Evolutionary conservation across 1,140 invertebrate genomes (phyloP).

Genomic region (Leguminivora glycinivorella): DNA sequence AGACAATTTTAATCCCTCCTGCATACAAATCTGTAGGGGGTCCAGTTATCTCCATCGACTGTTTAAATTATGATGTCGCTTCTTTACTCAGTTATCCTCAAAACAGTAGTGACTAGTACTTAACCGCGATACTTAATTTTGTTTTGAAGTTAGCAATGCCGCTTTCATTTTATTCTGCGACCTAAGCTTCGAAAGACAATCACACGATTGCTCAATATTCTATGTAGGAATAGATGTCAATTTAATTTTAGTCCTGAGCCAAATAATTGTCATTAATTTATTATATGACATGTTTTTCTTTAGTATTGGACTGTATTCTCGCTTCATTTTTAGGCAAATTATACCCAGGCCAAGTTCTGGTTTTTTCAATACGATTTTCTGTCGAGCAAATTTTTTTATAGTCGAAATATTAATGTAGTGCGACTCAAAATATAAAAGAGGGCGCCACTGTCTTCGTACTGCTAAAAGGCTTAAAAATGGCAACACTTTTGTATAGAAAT

Average conservation of each 20-base stretch:
- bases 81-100: background rate
- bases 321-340: background rate
- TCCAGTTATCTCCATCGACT: no score
- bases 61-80: background rate
- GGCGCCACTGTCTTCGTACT: no score
- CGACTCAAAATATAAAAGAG: no score
- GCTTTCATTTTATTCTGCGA: slow-evolving; percentile 33
- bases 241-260: slow-evolving; percentile 38
- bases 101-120: slow-evolving; percentile 14
- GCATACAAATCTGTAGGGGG: no score
- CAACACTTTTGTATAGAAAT: no score
- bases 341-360: background rate
- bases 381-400: no score
- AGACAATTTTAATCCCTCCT: no score
- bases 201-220: slow-evolving; percentile 57
- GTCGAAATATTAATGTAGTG: no score
- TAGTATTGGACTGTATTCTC: slow-evolving; percentile 4
- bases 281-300: slow-evolving; percentile 27
- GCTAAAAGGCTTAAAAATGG: no score
- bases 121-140: slow-evolving; percentile 20
- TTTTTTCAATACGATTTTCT: background rate
- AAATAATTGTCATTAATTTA: slow-evolving; percentile 37
- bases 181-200: slow-evolving; percentile 52
- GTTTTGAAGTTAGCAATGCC: slow-evolving; percentile 25
- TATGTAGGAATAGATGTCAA: slow-evolving; percentile 42